Conservation (phyloP, 92 coral and sea anemone species). For the Epizoanthus stellaris region DNA sequence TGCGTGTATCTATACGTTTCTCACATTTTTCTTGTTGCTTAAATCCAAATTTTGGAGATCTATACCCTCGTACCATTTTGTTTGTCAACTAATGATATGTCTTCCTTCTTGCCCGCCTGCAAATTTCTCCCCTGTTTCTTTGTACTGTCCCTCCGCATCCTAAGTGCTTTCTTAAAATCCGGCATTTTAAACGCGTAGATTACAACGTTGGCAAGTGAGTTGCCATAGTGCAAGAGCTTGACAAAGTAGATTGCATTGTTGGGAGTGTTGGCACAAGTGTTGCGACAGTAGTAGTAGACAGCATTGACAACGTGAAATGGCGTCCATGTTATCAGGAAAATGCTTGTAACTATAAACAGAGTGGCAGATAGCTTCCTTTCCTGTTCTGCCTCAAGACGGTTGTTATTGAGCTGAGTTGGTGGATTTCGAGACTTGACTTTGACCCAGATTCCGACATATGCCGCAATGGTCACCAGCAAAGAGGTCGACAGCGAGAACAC, state of each 20-base stretch:
- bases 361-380: slow-evolving; percentile 32
- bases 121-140: not conserved
- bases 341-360: slow-evolving; percentile 40
- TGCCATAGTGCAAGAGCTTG: slow-evolving; percentile 9
- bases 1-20: too few relatives aligned
- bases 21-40: too few relatives aligned
- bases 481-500: slow-evolving; percentile 12
- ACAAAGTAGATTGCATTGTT: not conserved
- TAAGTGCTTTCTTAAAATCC: not conserved
- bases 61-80: too few relatives aligned
- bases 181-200: slow-evolving; percentile 10
- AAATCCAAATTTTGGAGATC: too few relatives aligned
- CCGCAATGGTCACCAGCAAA: slow-evolving; percentile 4
- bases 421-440: slow-evolving; percentile 8
- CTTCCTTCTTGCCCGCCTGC: too few relatives aligned
- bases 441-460: slow-evolving; percentile 31
- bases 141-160: not conserved
- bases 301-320: slow-evolving; percentile 48
- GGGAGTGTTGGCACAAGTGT: not conserved
- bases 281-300: not conserved
- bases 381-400: not conserved
- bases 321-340: slow-evolving; percentile 48
- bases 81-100: too few relatives aligned
- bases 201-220: slow-evolving; percentile 9
- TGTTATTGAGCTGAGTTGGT: not conserved